Base-by-base conservation (phyloP, 2,113 vertebrate species). In the Oriolus oriolus region DNA sequence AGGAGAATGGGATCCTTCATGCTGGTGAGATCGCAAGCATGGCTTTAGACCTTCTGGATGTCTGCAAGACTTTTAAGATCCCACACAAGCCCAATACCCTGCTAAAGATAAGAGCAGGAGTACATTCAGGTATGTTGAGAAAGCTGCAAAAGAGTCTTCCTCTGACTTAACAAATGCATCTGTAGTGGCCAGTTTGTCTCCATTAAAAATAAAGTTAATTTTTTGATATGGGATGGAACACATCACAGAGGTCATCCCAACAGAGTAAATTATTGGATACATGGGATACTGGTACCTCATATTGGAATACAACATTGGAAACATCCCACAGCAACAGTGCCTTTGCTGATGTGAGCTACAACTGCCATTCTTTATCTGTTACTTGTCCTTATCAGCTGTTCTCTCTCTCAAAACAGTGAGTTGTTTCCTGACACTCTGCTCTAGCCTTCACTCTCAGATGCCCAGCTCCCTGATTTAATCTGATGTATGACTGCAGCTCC, bases 21-120 rank as follows among this genome's bases (percentile, higher is more conserved):
- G 98, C 97, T 1, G 87, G 98, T 24, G 98, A 99, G 87, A 98
- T 98, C 0, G 96, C 98, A 95, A 98, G 98, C 93, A 98, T 99
- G 98, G 98, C 98, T 89, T 97, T 99, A 92, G 98, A 99, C 57
- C 97, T 98, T 82, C 96, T 99, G 59, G 97, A 96, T 2, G 96
- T 98, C 53, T 99, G 98, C 64, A 98, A 97, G 91, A 98, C 96
- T 59, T 99, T 98, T 97, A 96, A 96, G 90, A 99, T 99, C 91
- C 98, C 98, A 37, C 98, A 99, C 85, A 98, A 98, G 83, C 98
- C 98, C 9, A 97, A 95, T 50, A 98, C 92, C 3, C 98, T 98
- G 49, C 96, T 99, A 35, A 98, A 98, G 93, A 99, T 99, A 50
- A 96, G 97, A 39, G 98, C 98, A 13, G 98, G 98, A 77, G 98